Evolutionary conservation across 2,888 invertebrate species (phyloP), one percentile per base, ranked within the genome.

Genomic region (Pterostichus madidus): DNA sequence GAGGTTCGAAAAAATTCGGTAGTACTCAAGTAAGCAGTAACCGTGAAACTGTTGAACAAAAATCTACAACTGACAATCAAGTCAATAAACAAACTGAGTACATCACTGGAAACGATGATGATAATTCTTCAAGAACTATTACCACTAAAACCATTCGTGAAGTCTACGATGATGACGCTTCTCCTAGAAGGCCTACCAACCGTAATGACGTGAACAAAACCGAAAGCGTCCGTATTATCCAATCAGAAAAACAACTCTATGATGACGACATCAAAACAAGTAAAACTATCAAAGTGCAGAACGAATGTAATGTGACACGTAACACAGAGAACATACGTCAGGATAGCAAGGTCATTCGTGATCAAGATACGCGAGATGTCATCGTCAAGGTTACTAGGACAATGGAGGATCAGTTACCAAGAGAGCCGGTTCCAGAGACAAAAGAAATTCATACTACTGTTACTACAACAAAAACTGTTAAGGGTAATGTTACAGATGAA

Each of bases 361-460:
- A 39, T 8, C 39, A 39, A 39, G 39, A 39, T 8, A 39, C 39
- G 1, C 39, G 39, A 39, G 39, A 39, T 39, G 39, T 39, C 39
- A 8, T 24, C 39, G 39, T 24, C 59, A 59, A 82, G 49, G 49
- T 79, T 64, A 79, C 8, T 10, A 53, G 56, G 56, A 80, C 32
- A 59, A 80, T 84, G n/a, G 84, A 84, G 52, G 83, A 77, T 56
- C 64, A 80, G n/a, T 24, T 24, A 39, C 6, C 39, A 39, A 8
- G 7, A 5, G 7, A 53, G 5, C 77, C 64, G 2, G 82, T 73
- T 10, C 91, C 91, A 0, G 56, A 59, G 59, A 56, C 71, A 46
- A 61, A 73, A 6, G 83, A 85, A 32, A 64, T 76, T 49, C 73
- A 84, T 35, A 80, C 83, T 46, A 77, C 83, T 44, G 84, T 83